Conservation (phyloP, 2,888 invertebrate species). For the Steinernema hermaphroditum region DNA sequence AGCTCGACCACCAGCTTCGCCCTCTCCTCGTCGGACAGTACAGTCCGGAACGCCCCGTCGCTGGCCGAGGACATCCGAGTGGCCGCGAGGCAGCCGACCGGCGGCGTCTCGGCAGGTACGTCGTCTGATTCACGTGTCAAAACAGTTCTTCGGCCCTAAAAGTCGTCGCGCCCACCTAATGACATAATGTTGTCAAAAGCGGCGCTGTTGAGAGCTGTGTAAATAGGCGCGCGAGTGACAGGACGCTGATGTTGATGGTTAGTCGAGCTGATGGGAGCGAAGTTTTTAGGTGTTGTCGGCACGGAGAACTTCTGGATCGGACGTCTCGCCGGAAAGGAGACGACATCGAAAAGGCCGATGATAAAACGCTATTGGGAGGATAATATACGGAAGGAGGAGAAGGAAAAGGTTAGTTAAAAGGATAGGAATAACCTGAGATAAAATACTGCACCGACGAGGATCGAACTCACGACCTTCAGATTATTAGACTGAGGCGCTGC, state of each 20-base stretch:
- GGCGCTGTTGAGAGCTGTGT: neutral
- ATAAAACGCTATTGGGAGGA: conserved; percentile 51
- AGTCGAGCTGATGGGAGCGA: neutral
- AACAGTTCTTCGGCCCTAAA: neutral
- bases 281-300: conserved; percentile 32
- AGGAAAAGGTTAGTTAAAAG: conserved; percentile 16
- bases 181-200: conserved; percentile 24
- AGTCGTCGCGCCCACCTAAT: conserved; percentile 21
- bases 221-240: conserved; percentile 17
- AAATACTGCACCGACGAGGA: too few relatives aligned
- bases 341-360: conserved; percentile 20
- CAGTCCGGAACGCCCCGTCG: neutral
- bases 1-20: conserved; percentile 20
- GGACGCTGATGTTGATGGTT: neutral
- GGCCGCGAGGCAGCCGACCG: conserved; percentile 14
- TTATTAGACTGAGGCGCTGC: conserved; percentile 88
- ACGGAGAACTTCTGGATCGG: conserved; percentile 40
- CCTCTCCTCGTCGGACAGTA: neutral
- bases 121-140: conserved; percentile 26
- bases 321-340: conserved; percentile 27
- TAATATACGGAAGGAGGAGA: conserved; percentile 45
- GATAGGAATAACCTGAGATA: neutral
- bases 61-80: neutral
- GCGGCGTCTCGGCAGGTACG: neutral
- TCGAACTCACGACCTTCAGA: conserved; percentile 93